Conservation (phyloP, 2,797 vertebrate genomes). For the Scarus forsteni region DNA sequence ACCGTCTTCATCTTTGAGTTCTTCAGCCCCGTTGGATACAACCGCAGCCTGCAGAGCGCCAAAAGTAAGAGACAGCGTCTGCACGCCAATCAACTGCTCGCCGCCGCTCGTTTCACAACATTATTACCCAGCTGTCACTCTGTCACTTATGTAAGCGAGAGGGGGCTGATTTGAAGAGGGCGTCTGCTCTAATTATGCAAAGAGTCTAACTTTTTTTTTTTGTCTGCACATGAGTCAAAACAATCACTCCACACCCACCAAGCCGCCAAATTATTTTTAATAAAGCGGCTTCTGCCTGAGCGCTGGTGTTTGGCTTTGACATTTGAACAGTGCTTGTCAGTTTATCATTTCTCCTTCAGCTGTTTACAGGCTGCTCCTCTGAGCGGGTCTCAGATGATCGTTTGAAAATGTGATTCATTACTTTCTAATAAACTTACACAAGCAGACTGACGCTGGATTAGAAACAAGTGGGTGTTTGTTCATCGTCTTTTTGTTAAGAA, state of each 20-base stretch:
- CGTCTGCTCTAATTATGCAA: constrained; percentile 52
- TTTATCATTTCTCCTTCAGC: constrained; percentile 23
- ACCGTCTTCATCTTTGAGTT: constrained; percentile 98
- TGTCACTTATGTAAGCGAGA: constrained; percentile 48
- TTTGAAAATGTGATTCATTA: constrained; percentile 17
- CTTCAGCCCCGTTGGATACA: constrained; percentile 96
- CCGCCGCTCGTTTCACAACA: constrained; percentile 51
- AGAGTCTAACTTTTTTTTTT: constrained; percentile 16
- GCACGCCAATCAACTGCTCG: constrained; percentile 54
- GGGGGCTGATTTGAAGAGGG: constrained; percentile 52
- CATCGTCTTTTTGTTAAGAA: background rate
- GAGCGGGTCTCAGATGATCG: constrained; percentile 12
- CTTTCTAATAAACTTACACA: constrained; percentile 13
- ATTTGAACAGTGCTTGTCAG: constrained; percentile 40
- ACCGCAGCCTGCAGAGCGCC: constrained; percentile 93
- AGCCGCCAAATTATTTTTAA: constrained; percentile 31
- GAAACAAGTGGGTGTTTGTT: background rate
- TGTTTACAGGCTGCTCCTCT: constrained; percentile 18
- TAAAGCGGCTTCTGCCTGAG: constrained; percentile 18
- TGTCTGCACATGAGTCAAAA: constrained; percentile 39
- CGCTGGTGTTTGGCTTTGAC: constrained; percentile 35
- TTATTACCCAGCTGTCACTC: constrained; percentile 57
- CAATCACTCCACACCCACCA: constrained; percentile 51
- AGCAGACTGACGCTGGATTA: background rate
- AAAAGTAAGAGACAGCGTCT: constrained; percentile 86